Conservation (phyloP, 2,888 invertebrate genomes). For the Macaria liturata region DNA sequence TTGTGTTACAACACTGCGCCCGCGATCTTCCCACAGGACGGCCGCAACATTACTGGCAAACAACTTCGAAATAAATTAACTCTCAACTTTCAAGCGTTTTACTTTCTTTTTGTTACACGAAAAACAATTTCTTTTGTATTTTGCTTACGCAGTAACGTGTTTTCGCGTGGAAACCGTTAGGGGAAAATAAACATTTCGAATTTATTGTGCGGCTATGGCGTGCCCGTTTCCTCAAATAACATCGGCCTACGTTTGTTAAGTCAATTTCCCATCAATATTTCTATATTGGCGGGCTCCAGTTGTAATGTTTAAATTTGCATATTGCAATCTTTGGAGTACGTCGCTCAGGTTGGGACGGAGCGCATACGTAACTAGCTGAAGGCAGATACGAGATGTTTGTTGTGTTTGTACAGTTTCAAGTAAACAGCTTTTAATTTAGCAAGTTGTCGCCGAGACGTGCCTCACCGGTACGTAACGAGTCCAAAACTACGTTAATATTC, state of each 20-base stretch:
- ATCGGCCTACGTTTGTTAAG: slow-evolving; percentile 14
- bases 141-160: slow-evolving; percentile 59
- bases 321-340: slow-evolving; percentile 24
- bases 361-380: slow-evolving; percentile 6
- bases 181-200: slow-evolving; percentile 37
- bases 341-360: slow-evolving; percentile 3
- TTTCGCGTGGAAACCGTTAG: slow-evolving; percentile 47
- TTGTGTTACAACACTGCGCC: slow-evolving; percentile 63
- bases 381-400: slow-evolving; percentile 19
- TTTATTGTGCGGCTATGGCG: slow-evolving; percentile 21
- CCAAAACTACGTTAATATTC: slow-evolving; percentile 50
- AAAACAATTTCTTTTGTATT: slow-evolving; percentile 77
- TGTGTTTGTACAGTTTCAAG: slow-evolving; percentile 33
- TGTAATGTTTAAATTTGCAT: slow-evolving; percentile 25
- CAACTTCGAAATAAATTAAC: slow-evolving; percentile 81
- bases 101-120: slow-evolving; percentile 70
- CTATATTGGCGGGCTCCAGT: slow-evolving; percentile 2
- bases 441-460: slow-evolving; percentile 49
- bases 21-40: slow-evolving; percentile 67
- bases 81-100: slow-evolving; percentile 79
- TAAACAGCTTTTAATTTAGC: slow-evolving; percentile 54
- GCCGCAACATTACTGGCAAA: slow-evolving; percentile 80
- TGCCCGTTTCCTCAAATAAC: slow-evolving; percentile 7
- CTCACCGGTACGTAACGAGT: slow-evolving; percentile 40
- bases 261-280: slow-evolving; percentile 16